Conservation (phyloP, 2,888 invertebrate species). For the Cantharis rufa region DNA sequence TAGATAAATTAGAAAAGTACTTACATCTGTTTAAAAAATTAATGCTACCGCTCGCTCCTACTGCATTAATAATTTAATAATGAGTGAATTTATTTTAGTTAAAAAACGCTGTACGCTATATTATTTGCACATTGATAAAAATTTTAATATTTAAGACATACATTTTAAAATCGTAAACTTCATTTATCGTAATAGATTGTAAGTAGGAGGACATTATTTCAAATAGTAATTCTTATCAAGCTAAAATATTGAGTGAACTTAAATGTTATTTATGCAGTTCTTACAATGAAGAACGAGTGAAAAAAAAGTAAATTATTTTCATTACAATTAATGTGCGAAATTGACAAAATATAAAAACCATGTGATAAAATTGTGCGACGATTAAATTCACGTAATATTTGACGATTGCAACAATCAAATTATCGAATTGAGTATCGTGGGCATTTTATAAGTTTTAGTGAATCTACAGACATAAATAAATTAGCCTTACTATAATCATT, state of each 20-base stretch:
- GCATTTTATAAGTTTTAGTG: neutral
- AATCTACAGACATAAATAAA: neutral
- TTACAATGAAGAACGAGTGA: neutral
- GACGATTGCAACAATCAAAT: neutral
- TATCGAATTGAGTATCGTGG: neutral
- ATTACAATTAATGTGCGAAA: neutral
- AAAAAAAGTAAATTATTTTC: neutral
- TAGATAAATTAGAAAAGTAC: neutral
- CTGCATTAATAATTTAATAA: neutral
- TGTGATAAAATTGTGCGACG: neutral
- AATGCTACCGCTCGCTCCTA: neutral
- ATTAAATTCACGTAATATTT: neutral
- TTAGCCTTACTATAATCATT: neutral
- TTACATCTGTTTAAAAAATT: neutral
- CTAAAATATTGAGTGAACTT: neutral
- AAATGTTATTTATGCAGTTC: neutral
- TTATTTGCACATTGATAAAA: neutral
- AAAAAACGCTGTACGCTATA: neutral
- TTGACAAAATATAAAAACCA: neutral
- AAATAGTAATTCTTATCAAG: neutral
- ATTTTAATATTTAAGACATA: neutral
- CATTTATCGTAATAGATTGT: neutral
- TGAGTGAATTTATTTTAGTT: neutral
- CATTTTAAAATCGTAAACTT: neutral
- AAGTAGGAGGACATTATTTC: neutral